Percentiles rank a stretch among this genome's conserved stretches.
Evolutionary conservation across 2,113 vertebrate genomes (phyloP).

Genomic region (Gallinago paraguaiae): DNA sequence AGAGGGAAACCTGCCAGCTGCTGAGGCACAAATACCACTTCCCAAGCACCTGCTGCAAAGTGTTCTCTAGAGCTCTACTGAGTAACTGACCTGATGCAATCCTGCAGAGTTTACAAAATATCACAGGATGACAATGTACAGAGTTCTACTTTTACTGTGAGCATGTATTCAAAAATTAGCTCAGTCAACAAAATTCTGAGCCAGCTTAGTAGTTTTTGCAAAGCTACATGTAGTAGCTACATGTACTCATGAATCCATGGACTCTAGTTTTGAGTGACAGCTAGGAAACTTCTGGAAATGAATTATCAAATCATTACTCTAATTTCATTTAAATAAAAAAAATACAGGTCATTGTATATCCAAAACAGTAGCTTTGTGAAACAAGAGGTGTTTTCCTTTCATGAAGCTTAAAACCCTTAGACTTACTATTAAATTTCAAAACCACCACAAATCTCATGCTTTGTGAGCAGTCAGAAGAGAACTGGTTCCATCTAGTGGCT

Average conservation of each 20-base stretch:
- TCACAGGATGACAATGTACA: background rate
- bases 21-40: background rate
- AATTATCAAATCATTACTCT: background rate
- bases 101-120: background rate
- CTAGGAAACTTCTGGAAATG: background rate
- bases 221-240: background rate
- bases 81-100: background rate
- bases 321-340: background rate
- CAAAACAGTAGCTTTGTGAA: background rate
- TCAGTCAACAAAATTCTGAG: background rate
- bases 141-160: background rate
- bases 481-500: constrained; percentile 60
- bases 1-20: background rate
- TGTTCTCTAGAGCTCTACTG: background rate
- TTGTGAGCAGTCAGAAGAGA: background rate
- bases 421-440: background rate
- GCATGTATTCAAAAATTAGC: background rate
- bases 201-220: background rate
- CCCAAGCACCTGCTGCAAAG: background rate
- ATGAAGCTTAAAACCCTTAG: background rate
- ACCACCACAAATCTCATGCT: background rate
- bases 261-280: background rate
- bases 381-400: background rate
- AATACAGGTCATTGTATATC: background rate
- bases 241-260: background rate